Evolutionary conservation across 1,140 invertebrate genomes (phyloP), one percentile per base, ranked within the genome.

Genomic region (Wasmannia auropunctata): DNA sequence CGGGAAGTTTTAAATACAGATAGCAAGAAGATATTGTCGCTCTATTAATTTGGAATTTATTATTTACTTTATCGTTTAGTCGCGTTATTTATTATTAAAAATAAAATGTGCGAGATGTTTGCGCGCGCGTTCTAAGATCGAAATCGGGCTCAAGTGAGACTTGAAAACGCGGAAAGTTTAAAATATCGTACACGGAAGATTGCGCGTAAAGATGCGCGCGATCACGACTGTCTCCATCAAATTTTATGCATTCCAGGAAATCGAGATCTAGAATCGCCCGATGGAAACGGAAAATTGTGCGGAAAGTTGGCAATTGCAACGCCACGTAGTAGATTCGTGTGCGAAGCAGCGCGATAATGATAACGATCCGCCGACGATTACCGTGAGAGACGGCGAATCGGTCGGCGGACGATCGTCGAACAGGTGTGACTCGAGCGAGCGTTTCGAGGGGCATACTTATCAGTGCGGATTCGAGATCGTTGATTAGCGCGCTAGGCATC

Each of bases 391-490:
- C 49, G 10, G 49, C 22, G 51, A 72, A 72, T 72, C 51, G 22
- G 70, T 70, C 25, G 40, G 58, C 28, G 34, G 8, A n/a, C 51
- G 79, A 72, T 81, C 65, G n/a, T 69, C 34, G 49, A 28, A 28
- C 65, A 81, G 77, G 37, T 81, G 65, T 81, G 77, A 81, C 77
- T 70, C 49, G 49, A n/a, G n/a, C 22, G 31, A 70, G 25, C 49
- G 19, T 43, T 74, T 83, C 67, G 37, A 31, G 28, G 14, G 8
- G 67, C 51, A 34, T 70, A 72, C 25, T 83, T 74, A 83, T 83
- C 67, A 83, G 31, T 43, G 51, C 22, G 34, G 46, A 58, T 34
- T 69, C 63, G 63, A 8, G 25, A 63, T 81, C 51, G 79, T 16
- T 74, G 67, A 83, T 83, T 83, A 74, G 37, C 67, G 37, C 67